A percentile compares a stretch with the other conserved stretches of the same genome.
These are phyloP conservation scores for Piprites chloris DNA, from an alignment of 2,113 vertebrate genomes.

Conservation along the genomic window DNA sequence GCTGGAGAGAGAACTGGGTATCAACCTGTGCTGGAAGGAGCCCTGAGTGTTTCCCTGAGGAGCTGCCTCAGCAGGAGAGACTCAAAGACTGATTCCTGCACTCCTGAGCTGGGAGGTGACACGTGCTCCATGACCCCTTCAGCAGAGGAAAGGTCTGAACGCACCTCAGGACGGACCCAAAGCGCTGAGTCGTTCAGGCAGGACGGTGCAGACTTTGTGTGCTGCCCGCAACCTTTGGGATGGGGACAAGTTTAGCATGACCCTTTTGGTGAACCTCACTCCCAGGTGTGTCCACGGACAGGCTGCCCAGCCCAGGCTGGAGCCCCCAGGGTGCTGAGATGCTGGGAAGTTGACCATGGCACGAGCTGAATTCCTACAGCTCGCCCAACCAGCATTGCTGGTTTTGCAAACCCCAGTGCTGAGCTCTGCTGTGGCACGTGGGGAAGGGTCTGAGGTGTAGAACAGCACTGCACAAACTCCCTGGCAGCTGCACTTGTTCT, in stretches of 20 bases:
- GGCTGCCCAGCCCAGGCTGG: fast-evolving
- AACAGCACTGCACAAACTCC: neutral
- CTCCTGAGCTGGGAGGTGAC: neutral
- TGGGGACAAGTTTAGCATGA: neutral
- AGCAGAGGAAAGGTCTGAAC: neutral
- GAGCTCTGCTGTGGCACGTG: neutral
- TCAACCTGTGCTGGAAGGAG: neutral
- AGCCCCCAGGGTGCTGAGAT: neutral
- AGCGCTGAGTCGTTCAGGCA: neutral
- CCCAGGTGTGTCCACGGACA: neutral
- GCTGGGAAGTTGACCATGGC: neutral
- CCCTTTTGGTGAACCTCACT: neutral
- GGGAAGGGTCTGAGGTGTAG: neutral
- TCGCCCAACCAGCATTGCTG: neutral
- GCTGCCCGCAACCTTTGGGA: neutral
- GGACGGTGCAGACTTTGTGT: neutral
- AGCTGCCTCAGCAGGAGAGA: neutral
- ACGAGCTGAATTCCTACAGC: neutral
- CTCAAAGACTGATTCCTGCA: neutral
- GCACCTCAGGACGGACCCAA: neutral
- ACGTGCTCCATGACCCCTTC: neutral
- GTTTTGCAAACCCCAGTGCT: neutral
- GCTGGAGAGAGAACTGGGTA: neutral
- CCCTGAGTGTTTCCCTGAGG: neutral
- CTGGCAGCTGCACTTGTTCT: neutral